phyloP scores from a whole-genome alignment of 2,113 vertebrate genomes.

The Amblyopsis rosae region DNA sequence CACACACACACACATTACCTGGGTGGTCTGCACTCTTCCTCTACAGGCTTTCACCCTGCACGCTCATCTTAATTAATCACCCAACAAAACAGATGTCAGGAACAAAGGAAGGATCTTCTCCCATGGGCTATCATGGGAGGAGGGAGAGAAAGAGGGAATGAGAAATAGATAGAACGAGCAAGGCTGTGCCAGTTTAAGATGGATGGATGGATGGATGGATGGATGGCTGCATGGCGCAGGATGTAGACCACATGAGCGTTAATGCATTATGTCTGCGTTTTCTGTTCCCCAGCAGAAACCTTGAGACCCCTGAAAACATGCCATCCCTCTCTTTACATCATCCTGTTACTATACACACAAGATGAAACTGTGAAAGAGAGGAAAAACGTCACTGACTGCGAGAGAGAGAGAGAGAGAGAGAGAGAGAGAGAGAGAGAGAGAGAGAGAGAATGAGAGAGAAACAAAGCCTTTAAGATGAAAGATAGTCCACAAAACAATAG shows the following conservation, averaged over 20 bases:
- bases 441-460: conserved; percentile 53
- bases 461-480: conserved; percentile 74
- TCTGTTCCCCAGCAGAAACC: too few species aligned
- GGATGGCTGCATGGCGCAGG: conserved; percentile 20
- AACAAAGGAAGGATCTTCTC: conserved; percentile 71
- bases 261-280: too few species aligned
- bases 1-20: background rate
- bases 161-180: background rate
- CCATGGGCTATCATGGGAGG: conserved; percentile 50
- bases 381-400: conserved; percentile 3
- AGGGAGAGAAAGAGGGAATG: conserved; percentile 1
- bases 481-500: conserved; percentile 70
- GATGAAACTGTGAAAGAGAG: conserved; percentile 16
- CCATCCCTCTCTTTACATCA: too few species aligned
- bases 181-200: background rate
- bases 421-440: conserved; percentile 30
- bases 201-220: conserved; percentile 5
- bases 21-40: conserved; percentile 62
- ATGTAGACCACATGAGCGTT: background rate
- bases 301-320: too few species aligned
- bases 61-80: conserved; percentile 77
- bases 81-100: conserved; percentile 76
- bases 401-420: conserved; percentile 32
- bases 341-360: too few species aligned
- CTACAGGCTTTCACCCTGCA: conserved; percentile 68